phyloP scores from a whole-genome alignment of 2,113 vertebrate genomes.

The Trochalopteron elliotii region DNA sequence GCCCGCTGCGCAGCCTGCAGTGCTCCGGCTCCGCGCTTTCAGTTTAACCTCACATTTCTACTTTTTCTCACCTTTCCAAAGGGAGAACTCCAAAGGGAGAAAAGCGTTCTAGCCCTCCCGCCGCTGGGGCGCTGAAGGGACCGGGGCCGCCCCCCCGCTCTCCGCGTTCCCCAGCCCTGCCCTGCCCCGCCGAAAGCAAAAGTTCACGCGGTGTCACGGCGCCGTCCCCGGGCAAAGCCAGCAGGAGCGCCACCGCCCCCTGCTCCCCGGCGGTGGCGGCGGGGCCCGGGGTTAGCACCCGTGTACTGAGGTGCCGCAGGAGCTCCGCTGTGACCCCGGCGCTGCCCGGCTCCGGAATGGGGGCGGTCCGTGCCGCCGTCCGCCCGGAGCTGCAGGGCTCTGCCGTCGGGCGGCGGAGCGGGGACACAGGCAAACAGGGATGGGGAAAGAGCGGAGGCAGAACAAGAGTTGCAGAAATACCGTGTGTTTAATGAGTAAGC shows the following conservation, averaged over 20 bases:
- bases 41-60: background rate
- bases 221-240: background rate
- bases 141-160: background rate
- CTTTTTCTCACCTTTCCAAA: background rate
- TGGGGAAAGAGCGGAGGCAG: conserved; percentile 25
- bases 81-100: background rate
- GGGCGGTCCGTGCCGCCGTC: background rate
- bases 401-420: background rate
- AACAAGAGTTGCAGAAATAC: conserved; percentile 22
- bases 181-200: conserved; percentile 32
- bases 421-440: background rate
- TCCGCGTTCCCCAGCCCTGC: background rate
- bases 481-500: conserved; percentile 47
- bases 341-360: background rate
- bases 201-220: conserved; percentile 41
- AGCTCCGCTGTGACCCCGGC: background rate
- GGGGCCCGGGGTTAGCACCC: background rate
- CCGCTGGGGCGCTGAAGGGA: background rate
- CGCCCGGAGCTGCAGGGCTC: background rate
- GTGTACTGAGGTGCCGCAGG: background rate
- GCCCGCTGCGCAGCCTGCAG: background rate
- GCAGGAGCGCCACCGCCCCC: background rate
- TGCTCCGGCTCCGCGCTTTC: background rate
- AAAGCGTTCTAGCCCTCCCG: background rate
- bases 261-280: background rate